phyloP scores from a whole-genome alignment of 2,797 vertebrate species.

The Garrulus glandarius region DNA sequence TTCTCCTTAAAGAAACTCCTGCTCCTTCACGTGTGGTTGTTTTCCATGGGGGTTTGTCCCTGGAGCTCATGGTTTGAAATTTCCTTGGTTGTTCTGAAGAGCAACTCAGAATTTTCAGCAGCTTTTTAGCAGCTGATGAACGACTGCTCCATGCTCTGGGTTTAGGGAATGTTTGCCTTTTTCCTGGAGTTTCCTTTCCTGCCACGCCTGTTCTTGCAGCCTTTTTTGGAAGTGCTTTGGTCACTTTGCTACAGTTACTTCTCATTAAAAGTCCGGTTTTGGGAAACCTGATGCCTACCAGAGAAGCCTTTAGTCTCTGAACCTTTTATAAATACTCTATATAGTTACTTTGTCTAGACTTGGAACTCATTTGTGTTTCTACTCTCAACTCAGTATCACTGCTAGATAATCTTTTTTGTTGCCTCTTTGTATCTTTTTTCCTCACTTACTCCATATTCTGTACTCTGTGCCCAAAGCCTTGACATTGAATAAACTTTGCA shows the following conservation, averaged over 20 bases:
- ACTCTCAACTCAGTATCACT: rapidly evolving
- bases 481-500: rapidly evolving
- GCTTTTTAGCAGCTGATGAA: background rate
- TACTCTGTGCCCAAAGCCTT: background rate
- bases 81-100: background rate
- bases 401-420: background rate
- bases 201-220: background rate
- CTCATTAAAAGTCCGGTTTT: background rate
- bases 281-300: background rate
- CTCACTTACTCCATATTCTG: background rate
- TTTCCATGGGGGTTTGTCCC: background rate
- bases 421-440: background rate
- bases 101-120: background rate
- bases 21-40: rapidly evolving
- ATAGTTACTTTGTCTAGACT: background rate
- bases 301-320: background rate
- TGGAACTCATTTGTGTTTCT: background rate
- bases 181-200: background rate
- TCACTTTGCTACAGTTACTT: background rate
- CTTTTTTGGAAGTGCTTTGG: background rate
- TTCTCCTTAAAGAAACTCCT: background rate
- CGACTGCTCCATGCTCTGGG: background rate
- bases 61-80: background rate
- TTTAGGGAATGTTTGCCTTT: background rate
- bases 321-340: background rate